Base-by-base conservation (phyloP, 2,888 invertebrate genomes). In the Subacronicta megacephala region DNA sequence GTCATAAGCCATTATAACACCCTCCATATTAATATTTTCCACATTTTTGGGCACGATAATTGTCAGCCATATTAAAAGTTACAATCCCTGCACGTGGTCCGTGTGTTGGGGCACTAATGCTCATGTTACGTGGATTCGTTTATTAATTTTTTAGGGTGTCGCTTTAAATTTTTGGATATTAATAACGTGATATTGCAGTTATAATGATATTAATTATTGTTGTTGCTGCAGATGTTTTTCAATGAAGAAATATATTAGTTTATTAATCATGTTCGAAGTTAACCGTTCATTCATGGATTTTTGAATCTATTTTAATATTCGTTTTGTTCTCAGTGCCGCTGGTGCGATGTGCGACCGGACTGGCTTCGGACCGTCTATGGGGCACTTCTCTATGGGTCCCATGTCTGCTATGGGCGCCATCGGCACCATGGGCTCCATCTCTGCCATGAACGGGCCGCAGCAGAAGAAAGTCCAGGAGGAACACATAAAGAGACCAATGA, bases 401-500 rank as follows among this genome's bases (percentile, higher is more conserved):
- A 95, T 95, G 87, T 94, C 94, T 7, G 88, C 95, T 49, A 93
- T 95, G 90, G 95, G 95, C 2, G 94, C 94, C 65, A 95, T 95
- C 72, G 95, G 95, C 50, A 90, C 94, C 61, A 95, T 94, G 90
- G 89, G 90, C 16, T 92, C 93, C 40, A 94, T 96, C 63, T 95
- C 95, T 51, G 93, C 95, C 76, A 95, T 96, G 90, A 95, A 95
- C 64, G 95, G 95, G 10, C 93, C 95, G 72, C 93, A 93, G 62
- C 91, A 91, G 78, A 94, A 94, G 84, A 94, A 94, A 81, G 95
- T 96, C 54, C 97, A 96, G 69, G 97, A 97, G 78, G 97, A 98
- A 80, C 98, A 99, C 92, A 98, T 99, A 79, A 99, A 99, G 89
- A 95, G 99, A 71, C 99, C 99, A 31, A 99, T 99, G 99, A 99